Conservation (phyloP, 2,797 vertebrate genomes). For the Ceyx erithaca region DNA sequence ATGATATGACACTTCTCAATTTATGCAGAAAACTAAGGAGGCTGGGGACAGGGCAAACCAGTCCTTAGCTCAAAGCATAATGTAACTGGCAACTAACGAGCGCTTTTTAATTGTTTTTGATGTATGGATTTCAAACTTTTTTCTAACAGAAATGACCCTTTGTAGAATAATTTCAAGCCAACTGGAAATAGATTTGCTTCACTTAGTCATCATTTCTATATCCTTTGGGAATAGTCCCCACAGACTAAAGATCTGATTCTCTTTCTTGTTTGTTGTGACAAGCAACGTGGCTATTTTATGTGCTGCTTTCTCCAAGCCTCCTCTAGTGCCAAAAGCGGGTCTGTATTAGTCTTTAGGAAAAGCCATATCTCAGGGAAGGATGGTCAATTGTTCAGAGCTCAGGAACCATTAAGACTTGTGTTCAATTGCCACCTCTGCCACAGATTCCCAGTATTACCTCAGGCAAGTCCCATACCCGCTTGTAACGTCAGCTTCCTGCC, state of each 20-base stretch:
- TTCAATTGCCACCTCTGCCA: background rate
- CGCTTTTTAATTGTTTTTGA: background rate
- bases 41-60: background rate
- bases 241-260: background rate
- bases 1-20: slow-evolving; percentile 45
- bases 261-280: background rate
- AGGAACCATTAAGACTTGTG: background rate
- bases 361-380: background rate
- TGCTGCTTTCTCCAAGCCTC: background rate
- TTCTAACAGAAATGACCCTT: background rate
- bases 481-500: background rate
- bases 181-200: background rate
- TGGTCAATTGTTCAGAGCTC: background rate
- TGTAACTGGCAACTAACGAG: background rate
- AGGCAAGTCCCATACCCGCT: background rate
- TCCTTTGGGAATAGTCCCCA: background rate
- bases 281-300: background rate
- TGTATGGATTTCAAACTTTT: background rate
- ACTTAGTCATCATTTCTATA: background rate
- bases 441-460: background rate
- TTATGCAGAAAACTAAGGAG: slow-evolving; percentile 36
- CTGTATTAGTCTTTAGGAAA: background rate
- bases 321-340: background rate
- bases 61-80: background rate
- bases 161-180: background rate